Evolutionary conservation across 2,797 vertebrate species (phyloP).

Genomic region (Cryptoblepharus egeriae): DNA sequence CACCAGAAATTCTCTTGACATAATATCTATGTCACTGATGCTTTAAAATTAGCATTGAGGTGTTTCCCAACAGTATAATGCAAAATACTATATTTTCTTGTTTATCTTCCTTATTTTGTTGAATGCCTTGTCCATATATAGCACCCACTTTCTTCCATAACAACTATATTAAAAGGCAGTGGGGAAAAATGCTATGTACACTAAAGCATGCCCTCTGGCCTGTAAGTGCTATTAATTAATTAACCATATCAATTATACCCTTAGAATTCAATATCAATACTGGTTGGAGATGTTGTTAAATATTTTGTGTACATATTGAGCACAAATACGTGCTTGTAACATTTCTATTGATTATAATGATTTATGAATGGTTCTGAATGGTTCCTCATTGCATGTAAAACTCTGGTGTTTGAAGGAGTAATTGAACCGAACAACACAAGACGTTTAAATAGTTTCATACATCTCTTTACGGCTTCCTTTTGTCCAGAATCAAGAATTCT

Average conservation of each 20-base stretch:
- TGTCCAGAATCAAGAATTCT: constrained; percentile 34
- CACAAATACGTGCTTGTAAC: constrained; percentile 37
- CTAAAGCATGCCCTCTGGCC: not conserved
- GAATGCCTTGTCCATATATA: not conserved
- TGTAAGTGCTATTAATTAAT: constrained; percentile 6
- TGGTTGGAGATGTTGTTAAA: constrained; percentile 13
- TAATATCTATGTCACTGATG: not conserved
- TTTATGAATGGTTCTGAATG: constrained; percentile 52
- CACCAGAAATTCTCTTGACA: not conserved
- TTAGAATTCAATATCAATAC: constrained; percentile 29
- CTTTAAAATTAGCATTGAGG: not conserved
- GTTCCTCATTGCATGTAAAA: constrained; percentile 52
- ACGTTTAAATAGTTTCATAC: constrained; percentile 49
- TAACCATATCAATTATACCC: not conserved
- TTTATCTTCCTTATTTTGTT: not conserved
- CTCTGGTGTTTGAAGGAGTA: constrained; percentile 43
- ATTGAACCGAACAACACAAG: constrained; percentile 38
- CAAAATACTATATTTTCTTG: not conserved
- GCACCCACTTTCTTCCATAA: not conserved
- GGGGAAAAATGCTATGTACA: not conserved
- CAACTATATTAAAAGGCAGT: not conserved
- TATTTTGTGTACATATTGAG: constrained; percentile 26
- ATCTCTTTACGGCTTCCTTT: constrained; percentile 29
- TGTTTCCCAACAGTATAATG: not conserved
- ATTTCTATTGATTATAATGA: constrained; percentile 52